These are phyloP conservation scores for Megaceryle maxima DNA, from an alignment of 2,113 vertebrate genomes.

Conservation along the genomic window DNA sequence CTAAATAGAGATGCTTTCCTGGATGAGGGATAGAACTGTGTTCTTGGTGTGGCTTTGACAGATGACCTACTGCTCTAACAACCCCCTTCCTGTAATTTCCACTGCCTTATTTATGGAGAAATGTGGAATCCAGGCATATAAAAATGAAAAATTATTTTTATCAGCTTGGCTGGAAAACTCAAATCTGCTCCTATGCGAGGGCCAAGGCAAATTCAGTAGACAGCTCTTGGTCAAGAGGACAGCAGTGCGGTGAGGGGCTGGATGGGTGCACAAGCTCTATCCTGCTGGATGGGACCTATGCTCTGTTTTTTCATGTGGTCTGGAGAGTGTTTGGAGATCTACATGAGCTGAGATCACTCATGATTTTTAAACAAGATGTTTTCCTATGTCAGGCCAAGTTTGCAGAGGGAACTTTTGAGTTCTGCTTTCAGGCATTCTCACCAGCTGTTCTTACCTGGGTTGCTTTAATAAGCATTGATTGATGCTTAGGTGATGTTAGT, in stretches of 20 bases:
- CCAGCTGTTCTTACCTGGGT: neutral
- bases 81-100: neutral
- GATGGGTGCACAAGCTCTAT: neutral
- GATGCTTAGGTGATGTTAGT: neutral
- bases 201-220: neutral
- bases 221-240: neutral
- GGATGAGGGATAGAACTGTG: neutral
- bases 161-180: conserved; percentile 15
- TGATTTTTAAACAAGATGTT: neutral
- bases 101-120: conserved; percentile 9
- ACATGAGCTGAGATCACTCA: neutral
- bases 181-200: neutral
- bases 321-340: neutral
- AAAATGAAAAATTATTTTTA: conserved; percentile 15
- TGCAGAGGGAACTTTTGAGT: neutral
- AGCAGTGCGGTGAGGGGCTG: rapidly evolving
- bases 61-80: neutral
- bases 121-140: neutral
- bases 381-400: neutral
- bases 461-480: neutral
- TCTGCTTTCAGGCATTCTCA: neutral
- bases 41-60: neutral
- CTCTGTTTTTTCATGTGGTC: neutral
- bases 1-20: neutral
- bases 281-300: neutral